phyloP scores from a whole-genome alignment of 2,113 vertebrate genomes.

The Camelus dromedarius region DNA sequence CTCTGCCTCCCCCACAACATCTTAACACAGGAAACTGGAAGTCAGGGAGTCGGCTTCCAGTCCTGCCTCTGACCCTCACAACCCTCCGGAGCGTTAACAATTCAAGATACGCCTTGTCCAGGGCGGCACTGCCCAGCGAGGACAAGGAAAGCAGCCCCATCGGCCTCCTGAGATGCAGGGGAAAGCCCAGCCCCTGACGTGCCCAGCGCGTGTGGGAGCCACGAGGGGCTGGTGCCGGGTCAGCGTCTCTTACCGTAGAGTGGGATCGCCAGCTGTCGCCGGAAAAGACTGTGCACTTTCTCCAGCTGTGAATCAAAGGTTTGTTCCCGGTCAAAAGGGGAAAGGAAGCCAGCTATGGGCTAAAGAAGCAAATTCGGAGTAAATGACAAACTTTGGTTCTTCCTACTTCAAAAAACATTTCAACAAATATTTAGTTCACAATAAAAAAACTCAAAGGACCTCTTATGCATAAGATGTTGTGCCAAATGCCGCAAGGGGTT shows the following conservation, averaged over 20 bases:
- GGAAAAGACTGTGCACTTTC: constrained; percentile 95
- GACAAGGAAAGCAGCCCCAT: no score
- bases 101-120: not conserved
- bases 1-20: not conserved
- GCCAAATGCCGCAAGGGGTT: not conserved
- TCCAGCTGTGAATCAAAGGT: constrained; percentile 93
- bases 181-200: not conserved
- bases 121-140: not conserved
- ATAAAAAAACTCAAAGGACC: not conserved
- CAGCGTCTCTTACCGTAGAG: constrained; percentile 91
- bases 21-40: not conserved
- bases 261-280: constrained; percentile 95
- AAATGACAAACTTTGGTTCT: constrained; percentile 61
- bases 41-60: not conserved
- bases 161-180: not conserved
- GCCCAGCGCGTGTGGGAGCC: not conserved
- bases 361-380: constrained; percentile 82
- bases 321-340: constrained; percentile 93
- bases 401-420: constrained; percentile 48
- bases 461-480: not conserved
- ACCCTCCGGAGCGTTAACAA: not conserved
- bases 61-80: not conserved
- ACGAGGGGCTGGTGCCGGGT: accelerated
- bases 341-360: constrained; percentile 93
- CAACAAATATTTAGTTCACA: constrained; percentile 43